Percentiles rank a stretch among this genome's conserved stretches.
Conservation (phyloP, 2,888 invertebrate genomes). For the Fragum whitleyi region DNA sequence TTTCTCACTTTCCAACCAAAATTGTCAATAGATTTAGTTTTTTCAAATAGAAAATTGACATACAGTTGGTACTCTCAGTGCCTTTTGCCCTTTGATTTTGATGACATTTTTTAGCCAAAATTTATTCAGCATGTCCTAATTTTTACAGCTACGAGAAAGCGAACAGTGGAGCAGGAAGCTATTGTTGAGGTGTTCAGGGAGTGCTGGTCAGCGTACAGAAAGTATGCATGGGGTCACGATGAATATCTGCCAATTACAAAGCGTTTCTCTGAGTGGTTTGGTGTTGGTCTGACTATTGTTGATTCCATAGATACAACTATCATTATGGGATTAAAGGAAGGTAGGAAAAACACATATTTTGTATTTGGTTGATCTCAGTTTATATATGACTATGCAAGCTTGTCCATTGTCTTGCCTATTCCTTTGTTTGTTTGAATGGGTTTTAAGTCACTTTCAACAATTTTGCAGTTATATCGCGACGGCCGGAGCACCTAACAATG, state of each 20-base stretch:
- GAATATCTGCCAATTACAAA: conserved; percentile 96
- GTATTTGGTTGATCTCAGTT: too few species aligned
- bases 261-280: conserved; percentile 96
- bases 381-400: too few species aligned
- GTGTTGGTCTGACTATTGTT: conserved; percentile 96
- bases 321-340: conserved; percentile 97
- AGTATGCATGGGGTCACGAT: conserved; percentile 98
- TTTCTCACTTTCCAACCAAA: too few species aligned
- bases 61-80: too few species aligned
- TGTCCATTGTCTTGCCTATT: too few species aligned
- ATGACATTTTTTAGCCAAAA: background rate
- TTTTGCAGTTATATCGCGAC: too few species aligned
- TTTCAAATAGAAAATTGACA: too few species aligned
- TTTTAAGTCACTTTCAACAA: too few species aligned
- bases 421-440: too few species aligned
- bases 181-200: conserved; percentile 96
- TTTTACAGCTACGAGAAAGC: conserved; percentile 87
- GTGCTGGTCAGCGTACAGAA: conserved; percentile 97
- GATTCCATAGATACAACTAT: conserved; percentile 98
- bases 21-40: too few species aligned
- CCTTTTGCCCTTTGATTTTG: too few species aligned
- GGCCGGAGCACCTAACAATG: too few species aligned
- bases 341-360: conserved; percentile 86
- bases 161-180: conserved; percentile 92
- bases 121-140: background rate